Evolutionary conservation across 2,797 vertebrate species (phyloP).

Genomic region (Micrastur ruficollis): DNA sequence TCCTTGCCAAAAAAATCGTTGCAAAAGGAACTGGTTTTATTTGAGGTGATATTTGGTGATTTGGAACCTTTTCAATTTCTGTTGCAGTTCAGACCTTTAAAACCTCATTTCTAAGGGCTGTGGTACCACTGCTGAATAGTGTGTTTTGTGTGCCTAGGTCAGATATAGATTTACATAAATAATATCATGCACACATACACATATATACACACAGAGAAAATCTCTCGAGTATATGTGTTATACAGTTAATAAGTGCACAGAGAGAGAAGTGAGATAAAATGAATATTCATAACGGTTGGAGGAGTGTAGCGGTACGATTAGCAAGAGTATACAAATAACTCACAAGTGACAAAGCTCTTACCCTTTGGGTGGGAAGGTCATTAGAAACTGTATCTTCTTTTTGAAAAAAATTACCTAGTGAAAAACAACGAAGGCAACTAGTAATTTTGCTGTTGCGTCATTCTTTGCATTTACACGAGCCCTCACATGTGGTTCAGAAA

Average conservation of each 20-base stretch:
- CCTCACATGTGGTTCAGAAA: neutral
- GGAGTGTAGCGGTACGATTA: conserved; percentile 60
- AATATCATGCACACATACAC: neutral
- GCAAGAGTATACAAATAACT: conserved; percentile 52
- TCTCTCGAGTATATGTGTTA: conserved; percentile 23
- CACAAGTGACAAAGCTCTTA: conserved; percentile 51
- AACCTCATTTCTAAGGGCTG: neutral
- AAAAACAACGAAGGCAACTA: neutral
- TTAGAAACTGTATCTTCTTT: conserved; percentile 5
- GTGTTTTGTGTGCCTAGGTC: neutral
- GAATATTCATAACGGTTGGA: conserved; percentile 54
- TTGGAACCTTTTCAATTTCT: conserved; percentile 24
- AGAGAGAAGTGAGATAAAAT: conserved; percentile 51
- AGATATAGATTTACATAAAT: conserved; percentile 6
- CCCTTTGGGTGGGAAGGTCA: conserved; percentile 28
- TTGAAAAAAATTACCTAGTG: neutral
- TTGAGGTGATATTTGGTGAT: conserved; percentile 27
- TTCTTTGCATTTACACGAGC: neutral
- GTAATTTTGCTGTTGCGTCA: neutral
- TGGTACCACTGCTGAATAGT: neutral
- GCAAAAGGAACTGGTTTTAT: conserved; percentile 27
- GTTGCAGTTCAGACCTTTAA: neutral
- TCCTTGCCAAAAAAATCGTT: neutral
- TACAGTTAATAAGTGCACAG: conserved; percentile 39
- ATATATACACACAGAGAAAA: neutral